phyloP scores from a whole-genome alignment of 2,113 vertebrate genomes.

The Albula goreensis region DNA sequence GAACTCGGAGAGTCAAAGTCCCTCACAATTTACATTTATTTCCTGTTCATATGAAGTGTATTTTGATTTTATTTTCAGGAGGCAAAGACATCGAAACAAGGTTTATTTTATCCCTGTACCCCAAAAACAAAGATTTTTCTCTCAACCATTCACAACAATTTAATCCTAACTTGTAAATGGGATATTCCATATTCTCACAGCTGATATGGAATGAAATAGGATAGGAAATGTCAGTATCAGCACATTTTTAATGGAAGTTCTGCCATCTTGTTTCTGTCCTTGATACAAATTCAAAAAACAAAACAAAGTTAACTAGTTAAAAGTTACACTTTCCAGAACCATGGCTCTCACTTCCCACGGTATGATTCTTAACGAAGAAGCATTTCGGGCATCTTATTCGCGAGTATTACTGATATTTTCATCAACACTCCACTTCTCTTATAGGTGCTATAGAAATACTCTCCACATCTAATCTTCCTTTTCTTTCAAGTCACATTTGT shows the following conservation, averaged over 20 bases:
- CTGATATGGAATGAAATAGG: not conserved
- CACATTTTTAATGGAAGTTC: not conserved
- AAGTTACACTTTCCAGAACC: not conserved
- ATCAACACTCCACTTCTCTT: not conserved
- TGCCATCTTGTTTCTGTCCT: not conserved
- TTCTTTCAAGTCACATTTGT: not conserved
- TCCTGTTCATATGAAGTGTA: not conserved
- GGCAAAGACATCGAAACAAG: not conserved
- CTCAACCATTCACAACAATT: not conserved
- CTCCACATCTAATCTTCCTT: not conserved
- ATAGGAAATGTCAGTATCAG: not conserved
- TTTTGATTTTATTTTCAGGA: not conserved
- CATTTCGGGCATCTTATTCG: not conserved
- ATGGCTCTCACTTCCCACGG: not conserved
- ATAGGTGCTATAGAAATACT: not conserved
- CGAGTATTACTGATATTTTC: not conserved
- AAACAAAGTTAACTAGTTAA: not conserved
- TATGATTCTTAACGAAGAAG: not conserved
- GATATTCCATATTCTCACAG: not conserved
- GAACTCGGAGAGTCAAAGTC: too few relatives aligned
- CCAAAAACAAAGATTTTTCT: not conserved
- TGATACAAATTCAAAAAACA: not conserved
- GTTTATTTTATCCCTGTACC: not conserved
- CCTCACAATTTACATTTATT: too few relatives aligned
- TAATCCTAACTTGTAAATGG: not conserved